Conservation (phyloP, 2,113 vertebrate species). For the Trachemys scripta region DNA sequence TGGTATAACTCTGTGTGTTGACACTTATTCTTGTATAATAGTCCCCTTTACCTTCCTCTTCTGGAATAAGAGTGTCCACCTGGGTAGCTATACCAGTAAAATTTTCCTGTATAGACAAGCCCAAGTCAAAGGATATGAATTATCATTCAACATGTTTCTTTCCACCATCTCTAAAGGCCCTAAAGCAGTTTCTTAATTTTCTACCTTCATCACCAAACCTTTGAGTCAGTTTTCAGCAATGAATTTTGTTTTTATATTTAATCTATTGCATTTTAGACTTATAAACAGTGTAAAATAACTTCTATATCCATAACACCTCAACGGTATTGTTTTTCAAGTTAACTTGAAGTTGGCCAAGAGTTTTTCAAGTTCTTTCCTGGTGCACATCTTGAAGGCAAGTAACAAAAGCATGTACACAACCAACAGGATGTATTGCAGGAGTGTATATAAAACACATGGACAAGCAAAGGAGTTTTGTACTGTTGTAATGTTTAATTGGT, state of each 20-base stretch:
- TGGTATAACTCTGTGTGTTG: background rate
- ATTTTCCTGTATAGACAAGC: background rate
- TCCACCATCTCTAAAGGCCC: background rate
- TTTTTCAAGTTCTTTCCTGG: background rate
- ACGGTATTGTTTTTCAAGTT: background rate
- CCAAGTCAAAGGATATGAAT: background rate
- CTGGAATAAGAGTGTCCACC: too few species aligned
- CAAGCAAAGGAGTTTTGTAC: background rate
- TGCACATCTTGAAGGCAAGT: background rate
- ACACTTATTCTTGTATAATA: background rate
- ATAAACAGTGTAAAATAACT: background rate
- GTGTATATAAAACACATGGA: background rate
- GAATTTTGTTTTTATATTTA: background rate
- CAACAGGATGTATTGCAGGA: background rate
- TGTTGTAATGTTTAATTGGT: background rate
- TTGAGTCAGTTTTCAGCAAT: background rate
- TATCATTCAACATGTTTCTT: background rate
- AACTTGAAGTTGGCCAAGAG: background rate
- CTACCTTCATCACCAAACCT: background rate
- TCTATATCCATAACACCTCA: background rate
- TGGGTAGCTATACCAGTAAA: background rate
- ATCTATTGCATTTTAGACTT: background rate
- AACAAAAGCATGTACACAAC: background rate
- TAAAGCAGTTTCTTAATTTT: background rate
- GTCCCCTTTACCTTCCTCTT: background rate